phyloP scores from a whole-genome alignment of 2,113 vertebrate genomes.

The Solea solea region DNA sequence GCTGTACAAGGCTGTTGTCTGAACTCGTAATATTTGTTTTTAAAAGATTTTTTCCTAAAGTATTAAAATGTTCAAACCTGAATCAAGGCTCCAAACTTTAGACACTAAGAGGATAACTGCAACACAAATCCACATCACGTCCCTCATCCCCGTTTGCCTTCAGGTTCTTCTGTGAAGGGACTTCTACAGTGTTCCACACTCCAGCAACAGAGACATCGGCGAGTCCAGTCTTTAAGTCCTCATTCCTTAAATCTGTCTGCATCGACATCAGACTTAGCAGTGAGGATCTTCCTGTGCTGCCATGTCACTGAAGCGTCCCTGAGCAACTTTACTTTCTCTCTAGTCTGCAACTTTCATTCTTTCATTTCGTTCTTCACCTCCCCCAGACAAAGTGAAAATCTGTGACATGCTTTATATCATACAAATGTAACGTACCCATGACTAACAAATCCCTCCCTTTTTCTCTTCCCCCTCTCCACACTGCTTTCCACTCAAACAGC shows the following conservation, averaged over 20 bases:
- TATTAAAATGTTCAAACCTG: constrained; percentile 61
- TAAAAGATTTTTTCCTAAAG: neutral
- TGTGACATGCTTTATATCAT: neutral
- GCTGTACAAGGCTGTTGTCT: too few species aligned
- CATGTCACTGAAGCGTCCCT: neutral
- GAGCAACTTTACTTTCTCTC: neutral
- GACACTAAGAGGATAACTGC: constrained; percentile 14
- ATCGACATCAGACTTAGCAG: neutral
- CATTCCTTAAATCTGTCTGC: neutral
- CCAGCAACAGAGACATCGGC: neutral
- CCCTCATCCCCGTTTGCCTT: constrained; percentile 23
- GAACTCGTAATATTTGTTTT: too few species aligned
- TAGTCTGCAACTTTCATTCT: too few species aligned
- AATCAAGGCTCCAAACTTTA: constrained; percentile 20
- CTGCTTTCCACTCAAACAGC: constrained; percentile 38
- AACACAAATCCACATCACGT: constrained; percentile 35
- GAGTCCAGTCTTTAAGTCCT: neutral
- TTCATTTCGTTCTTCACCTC: neutral
- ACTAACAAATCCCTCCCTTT: constrained; percentile 52
- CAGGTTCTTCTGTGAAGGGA: constrained; percentile 17
- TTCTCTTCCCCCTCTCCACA: constrained; percentile 41
- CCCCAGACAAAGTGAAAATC: constrained; percentile 16
- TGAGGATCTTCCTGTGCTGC: neutral
- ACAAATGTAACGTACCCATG: constrained; percentile 13
- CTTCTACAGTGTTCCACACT: neutral